Percentiles rank a stretch among this genome's conserved stretches.
These are phyloP conservation scores for Cheumatopsyche charites DNA, from an alignment of 1,140 invertebrate genomes.

Conservation along the genomic window DNA sequence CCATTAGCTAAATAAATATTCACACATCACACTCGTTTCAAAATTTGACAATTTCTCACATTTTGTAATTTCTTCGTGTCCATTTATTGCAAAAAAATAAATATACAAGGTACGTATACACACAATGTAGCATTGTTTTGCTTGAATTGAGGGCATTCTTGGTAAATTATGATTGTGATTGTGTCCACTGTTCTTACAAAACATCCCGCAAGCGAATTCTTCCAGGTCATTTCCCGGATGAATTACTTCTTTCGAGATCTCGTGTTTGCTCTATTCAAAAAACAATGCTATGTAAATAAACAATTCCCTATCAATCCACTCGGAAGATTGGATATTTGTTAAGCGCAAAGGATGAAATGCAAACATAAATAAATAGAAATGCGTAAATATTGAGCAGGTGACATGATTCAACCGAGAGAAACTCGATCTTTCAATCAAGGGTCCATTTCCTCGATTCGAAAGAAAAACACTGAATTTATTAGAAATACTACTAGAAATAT, in stretches of 20 bases:
- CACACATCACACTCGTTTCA: too few relatives aligned
- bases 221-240: slow-evolving; percentile 13
- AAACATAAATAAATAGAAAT: not conserved
- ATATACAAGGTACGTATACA: too few relatives aligned
- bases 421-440: slow-evolving; percentile 12
- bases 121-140: slow-evolving; percentile 10
- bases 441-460: slow-evolving; percentile 15
- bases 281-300: not conserved
- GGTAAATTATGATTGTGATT: not conserved
- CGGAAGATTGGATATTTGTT: slow-evolving; percentile 8
- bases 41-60: too few relatives aligned
- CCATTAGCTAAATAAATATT: too few relatives aligned
- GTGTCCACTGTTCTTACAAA: not conserved
- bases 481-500: too few relatives aligned
- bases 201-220: not conserved
- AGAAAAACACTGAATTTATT: slow-evolving; percentile 5
- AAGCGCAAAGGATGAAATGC: not conserved
- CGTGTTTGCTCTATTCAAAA: not conserved
- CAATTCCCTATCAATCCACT: not conserved
- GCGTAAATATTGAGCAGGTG: slow-evolving; percentile 2
- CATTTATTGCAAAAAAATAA: too few relatives aligned
- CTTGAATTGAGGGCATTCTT: not conserved
- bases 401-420: slow-evolving; percentile 2
- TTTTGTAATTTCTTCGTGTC: too few relatives aligned
- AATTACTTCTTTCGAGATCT: not conserved